Evolutionary conservation across 2,888 invertebrate species (phyloP).

Genomic region (Himalopsyche anomala): DNA sequence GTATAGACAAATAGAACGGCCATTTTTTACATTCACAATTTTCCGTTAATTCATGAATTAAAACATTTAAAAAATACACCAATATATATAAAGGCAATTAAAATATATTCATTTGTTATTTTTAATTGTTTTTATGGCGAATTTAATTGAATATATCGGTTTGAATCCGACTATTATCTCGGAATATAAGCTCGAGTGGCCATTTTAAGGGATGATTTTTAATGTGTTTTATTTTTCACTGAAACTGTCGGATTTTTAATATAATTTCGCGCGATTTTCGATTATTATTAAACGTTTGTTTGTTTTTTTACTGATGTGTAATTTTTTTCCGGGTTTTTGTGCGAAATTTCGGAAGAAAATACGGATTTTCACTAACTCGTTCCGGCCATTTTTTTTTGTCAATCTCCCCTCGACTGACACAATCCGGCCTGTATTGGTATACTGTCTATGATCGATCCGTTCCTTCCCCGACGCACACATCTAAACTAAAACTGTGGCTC

Average conservation of each 20-base stretch:
- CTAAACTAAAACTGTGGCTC: background rate
- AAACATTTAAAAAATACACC: background rate
- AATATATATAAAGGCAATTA: background rate
- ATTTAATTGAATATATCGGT: background rate
- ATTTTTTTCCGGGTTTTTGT: background rate
- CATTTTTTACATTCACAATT: background rate
- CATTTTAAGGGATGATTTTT: constrained; percentile 29
- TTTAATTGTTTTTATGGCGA: no score
- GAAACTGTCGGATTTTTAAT: background rate
- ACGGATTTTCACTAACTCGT: background rate
- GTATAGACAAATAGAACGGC: background rate
- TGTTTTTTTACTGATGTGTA: background rate
- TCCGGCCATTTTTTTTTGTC: background rate
- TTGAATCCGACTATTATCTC: background rate
- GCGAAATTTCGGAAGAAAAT: background rate
- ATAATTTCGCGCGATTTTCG: background rate
- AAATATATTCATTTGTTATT: no score
- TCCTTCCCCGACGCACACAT: constrained; percentile 10
- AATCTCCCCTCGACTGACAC: background rate
- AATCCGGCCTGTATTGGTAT: constrained; percentile 9
- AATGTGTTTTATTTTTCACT: constrained; percentile 24
- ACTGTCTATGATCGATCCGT: constrained; percentile 34
- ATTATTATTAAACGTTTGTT: background rate
- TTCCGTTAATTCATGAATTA: background rate
- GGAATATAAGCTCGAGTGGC: background rate